Conservation (phyloP, 1,140 invertebrate species). For the Sarcophaga peregrina region DNA sequence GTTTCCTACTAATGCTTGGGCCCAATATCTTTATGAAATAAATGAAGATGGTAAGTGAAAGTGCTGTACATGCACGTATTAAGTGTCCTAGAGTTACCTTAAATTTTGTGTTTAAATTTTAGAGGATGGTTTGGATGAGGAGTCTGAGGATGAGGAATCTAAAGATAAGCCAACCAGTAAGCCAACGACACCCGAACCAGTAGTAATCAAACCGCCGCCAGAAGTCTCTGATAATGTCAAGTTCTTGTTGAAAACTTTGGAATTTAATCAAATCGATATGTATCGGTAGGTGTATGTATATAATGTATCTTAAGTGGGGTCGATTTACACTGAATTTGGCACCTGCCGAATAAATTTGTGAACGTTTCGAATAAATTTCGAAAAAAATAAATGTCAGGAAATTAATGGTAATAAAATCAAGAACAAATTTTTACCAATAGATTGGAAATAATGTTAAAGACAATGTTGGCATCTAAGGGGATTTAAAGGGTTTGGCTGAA, state of each 20-base stretch:
- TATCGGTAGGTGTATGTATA: slow-evolving; percentile 53
- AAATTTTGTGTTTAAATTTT: slow-evolving; percentile 47
- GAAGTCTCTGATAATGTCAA: slow-evolving; percentile 57
- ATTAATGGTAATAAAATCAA: too few species aligned
- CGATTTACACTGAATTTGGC: too few species aligned
- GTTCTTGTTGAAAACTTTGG: slow-evolving; percentile 58
- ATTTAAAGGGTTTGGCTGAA: too few species aligned
- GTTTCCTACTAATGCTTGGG: slow-evolving; percentile 75
- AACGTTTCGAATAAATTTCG: not conserved
- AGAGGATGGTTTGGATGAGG: slow-evolving; percentile 56
- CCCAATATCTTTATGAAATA: slow-evolving; percentile 71
- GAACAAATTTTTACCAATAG: not conserved
- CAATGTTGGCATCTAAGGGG: too few species aligned
- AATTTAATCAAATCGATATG: slow-evolving; percentile 65
- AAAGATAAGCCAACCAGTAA: slow-evolving; percentile 44
- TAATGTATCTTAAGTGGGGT: not conserved
- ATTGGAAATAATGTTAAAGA: too few species aligned
- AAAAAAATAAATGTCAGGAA: too few species aligned
- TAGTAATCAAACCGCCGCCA: slow-evolving; percentile 46
- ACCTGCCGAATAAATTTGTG: too few species aligned
- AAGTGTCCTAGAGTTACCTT: not conserved
- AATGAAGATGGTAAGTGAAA: slow-evolving; percentile 52
- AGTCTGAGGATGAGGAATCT: slow-evolving; percentile 53
- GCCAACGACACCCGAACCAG: slow-evolving; percentile 38
- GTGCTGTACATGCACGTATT: not conserved